Conservation (phyloP, 2,113 vertebrate genomes). For the Puntigrus tetrazona region DNA sequence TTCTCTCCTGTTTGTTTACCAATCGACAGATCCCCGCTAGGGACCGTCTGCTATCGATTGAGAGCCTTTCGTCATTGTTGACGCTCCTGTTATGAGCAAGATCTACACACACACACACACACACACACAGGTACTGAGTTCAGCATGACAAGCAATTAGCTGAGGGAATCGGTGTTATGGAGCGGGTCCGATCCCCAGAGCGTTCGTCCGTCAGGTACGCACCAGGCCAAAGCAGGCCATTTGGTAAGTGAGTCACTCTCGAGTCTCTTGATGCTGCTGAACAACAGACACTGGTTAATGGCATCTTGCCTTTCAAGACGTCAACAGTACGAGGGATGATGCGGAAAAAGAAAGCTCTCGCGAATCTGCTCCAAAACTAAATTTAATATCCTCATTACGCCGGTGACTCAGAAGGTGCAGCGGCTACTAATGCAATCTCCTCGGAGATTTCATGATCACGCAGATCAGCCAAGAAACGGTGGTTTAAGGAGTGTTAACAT, state of each 20-base stretch:
- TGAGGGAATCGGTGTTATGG: conserved; percentile 2
- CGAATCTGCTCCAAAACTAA: conserved; percentile 30
- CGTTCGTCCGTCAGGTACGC: neutral
- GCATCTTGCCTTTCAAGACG: conserved; percentile 44
- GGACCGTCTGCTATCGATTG: conserved; percentile 75
- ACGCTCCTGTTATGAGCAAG: conserved; percentile 65
- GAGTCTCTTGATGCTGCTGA: conserved; percentile 52
- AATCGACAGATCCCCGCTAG: conserved; percentile 70
- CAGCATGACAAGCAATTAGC: no score
- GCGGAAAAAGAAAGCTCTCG: conserved; percentile 28
- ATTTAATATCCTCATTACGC: conserved; percentile 54
- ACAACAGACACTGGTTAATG: conserved; percentile 54
- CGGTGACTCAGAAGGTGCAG: conserved; percentile 52
- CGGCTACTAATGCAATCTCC: conserved; percentile 41
- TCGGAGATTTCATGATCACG: neutral
- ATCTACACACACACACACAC: conserved; percentile 31
- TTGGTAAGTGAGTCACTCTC: conserved; percentile 50
- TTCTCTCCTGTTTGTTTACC: conserved; percentile 69
- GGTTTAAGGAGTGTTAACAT: neutral
- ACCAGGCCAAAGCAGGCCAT: conserved; percentile 27
- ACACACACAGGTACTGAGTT: no score
- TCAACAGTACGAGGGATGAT: conserved; percentile 39
- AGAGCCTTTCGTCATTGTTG: conserved; percentile 65
- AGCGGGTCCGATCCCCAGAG: neutral
- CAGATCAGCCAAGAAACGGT: conserved; percentile 9